Evolutionary conservation across 2,113 vertebrate species (phyloP).

Genomic region (Tympanuchus pallidicinctus): DNA sequence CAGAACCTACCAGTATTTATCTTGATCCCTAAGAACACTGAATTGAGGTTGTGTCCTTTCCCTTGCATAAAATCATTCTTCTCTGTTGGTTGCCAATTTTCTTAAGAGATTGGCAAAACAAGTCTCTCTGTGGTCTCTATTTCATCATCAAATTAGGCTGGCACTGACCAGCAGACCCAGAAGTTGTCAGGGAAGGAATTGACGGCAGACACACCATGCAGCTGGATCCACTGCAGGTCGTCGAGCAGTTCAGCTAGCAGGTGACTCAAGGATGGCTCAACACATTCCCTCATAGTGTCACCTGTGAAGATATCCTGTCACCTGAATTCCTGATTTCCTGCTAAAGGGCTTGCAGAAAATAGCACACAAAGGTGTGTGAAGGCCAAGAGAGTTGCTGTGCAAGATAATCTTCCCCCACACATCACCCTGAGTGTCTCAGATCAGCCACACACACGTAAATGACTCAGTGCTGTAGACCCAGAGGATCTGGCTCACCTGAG

Average conservation of each 20-base stretch:
- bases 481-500: not conserved
- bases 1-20: not conserved
- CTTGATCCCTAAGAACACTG: not conserved
- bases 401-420: not conserved
- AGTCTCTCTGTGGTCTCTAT: not conserved
- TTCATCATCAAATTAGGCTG: not conserved
- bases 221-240: not conserved
- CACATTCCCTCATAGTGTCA: not conserved
- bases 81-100: not conserved
- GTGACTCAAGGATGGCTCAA: not conserved
- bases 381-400: not conserved
- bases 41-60: not conserved
- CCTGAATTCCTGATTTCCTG: not conserved
- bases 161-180: not conserved
- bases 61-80: not conserved
- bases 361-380: not conserved
- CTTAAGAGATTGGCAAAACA: not conserved
- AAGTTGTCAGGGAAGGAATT: not conserved
- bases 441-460: not conserved
- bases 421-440: not conserved
- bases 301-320: not conserved
- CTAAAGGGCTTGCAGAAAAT: not conserved
- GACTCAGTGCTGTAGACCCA: not conserved
- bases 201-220: not conserved
- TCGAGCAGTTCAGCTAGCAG: not conserved